Evolutionary conservation across 2,113 vertebrate species (phyloP), one percentile per base, ranked within the genome.

Genomic region (Embiotoca jacksoni): DNA sequence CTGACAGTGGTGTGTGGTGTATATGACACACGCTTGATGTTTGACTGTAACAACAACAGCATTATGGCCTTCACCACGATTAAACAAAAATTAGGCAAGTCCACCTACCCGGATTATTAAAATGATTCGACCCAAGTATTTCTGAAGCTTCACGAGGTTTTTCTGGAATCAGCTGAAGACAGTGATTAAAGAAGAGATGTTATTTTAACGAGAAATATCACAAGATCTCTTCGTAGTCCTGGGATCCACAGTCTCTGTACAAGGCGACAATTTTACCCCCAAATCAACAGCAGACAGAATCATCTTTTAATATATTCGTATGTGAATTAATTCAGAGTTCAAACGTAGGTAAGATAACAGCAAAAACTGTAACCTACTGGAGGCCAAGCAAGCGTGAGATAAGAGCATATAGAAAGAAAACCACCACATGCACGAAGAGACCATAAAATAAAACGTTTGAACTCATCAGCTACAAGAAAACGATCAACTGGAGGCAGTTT

Each of bases 361-460:
- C 30, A 41, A 35, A 16, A 63, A 62, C 83, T 39, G 46, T 46
- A 32, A 57, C 23, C 47, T 23, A 32, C 36, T 79, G 39, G 78
- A 54, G 84, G 65, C 78, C 80, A 59, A 76, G 52, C 39, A 41
- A 61, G 60, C 60, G n/a, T 78, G 23, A 78, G 61, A 72, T 75
- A 83, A 72, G 73, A 75, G 41, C 57, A 69, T 52, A 32, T 31
- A 37, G 7, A n/a, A 50, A 49, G n/a, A 5, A 50, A 50, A 50
- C 16, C 3, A 52, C 5, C 6, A 23, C 49, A 52, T 23, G 14
- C 49, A 52, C 49, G 7, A 5, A 52, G 5, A 52, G 13, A 2
- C 41, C 41, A 11, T 11, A 44, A 7, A 3, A 44, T 9, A 23
- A 23, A 23, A 23, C 23, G 23, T 44, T 44, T 10, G 11, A 44